Base-by-base conservation (phyloP, 2,888 invertebrate genomes). In the Adelphocoris suturalis region DNA sequence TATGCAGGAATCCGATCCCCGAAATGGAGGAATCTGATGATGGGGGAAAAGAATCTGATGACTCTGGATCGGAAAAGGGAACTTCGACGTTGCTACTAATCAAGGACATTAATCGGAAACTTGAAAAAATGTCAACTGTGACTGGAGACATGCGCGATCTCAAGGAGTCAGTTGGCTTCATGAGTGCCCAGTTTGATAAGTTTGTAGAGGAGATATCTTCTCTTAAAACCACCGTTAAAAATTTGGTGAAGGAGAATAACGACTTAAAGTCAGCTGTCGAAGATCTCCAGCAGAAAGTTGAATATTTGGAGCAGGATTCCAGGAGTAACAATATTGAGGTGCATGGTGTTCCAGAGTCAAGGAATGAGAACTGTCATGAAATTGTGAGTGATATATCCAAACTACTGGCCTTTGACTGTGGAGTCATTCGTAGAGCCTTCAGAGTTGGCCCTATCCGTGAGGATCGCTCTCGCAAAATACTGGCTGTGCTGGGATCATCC, bases 271-370 rank as follows among this genome's bases (percentile, higher is more conserved):
- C 78, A 47, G 78, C 19, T 78, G 84, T 84, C 16, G 23, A 19
- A n/a, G 84, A 52, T 16, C 84, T 84, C 19, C 84, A 84, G 28
- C 48, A 47, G 27, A 84, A 84, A 27, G 84, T 84, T 19, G 84
- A 84, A 14, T 28, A 47, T 55, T 23, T 84, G 16, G 84, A 84
- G 57, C 84, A 84, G 47, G 28, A 48, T 48, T 84, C 84, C 28
- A 37, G 84, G 23, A 84, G 55, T 48, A 52, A 52, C 57, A 84
- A 84, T 19, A n/a, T 84, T 19, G 84, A 84, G 28, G 14, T 84
- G 84, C 37, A 52, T 48, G 37, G 48, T 13, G 37, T 81, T 14
- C 81, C 81, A 14, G 81, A 81, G 28, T 16, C 81, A 14, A 81
- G 37, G 28, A 48, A 48, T 48, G 82, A 82, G 55, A n/a, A 47